These are phyloP conservation scores for Ricordea florida DNA, from an alignment of 92 coral and sea anemone genomes.

Conservation along the genomic window DNA sequence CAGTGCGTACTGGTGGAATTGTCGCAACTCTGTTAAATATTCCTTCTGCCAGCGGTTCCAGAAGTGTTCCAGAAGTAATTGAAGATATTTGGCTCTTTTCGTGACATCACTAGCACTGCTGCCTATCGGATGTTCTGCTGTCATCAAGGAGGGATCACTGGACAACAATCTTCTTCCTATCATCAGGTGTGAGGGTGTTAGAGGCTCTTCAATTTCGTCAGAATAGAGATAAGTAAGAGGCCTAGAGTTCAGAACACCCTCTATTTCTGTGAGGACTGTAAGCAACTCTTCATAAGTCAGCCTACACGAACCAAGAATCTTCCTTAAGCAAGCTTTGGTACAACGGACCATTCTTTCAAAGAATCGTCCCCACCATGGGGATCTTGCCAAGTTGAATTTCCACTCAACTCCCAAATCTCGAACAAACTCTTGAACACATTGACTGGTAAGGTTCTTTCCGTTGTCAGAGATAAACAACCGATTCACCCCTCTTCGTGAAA, in stretches of 20 bases:
- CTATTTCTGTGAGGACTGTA: constrained; percentile 6
- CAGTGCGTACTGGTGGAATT: not conserved
- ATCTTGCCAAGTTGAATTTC: no score
- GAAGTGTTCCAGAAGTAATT: not conserved
- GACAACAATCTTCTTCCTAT: not conserved
- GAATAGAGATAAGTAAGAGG: no score
- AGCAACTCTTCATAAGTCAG: constrained; percentile 34
- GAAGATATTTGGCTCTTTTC: not conserved
- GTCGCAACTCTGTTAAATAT: not conserved
- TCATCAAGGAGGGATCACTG: not conserved
- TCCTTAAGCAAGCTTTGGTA: constrained; percentile 23
- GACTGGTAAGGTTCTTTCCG: no score
- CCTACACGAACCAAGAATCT: constrained; percentile 13
- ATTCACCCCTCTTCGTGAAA: constrained; percentile 35
- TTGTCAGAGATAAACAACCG: constrained; percentile 21
- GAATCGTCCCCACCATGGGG: constrained; percentile 36
- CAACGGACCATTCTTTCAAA: constrained; percentile 38
- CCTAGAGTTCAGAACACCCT: no score
- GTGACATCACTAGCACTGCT: not conserved
- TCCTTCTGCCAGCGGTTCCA: not conserved
- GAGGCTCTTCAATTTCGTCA: no score
- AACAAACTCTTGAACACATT: no score
- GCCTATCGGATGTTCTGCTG: not conserved
- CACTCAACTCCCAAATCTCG: no score
- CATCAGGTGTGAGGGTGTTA: not conserved